Conservation (phyloP, 2,888 invertebrate species). For the Tricholauxania praeusta region DNA sequence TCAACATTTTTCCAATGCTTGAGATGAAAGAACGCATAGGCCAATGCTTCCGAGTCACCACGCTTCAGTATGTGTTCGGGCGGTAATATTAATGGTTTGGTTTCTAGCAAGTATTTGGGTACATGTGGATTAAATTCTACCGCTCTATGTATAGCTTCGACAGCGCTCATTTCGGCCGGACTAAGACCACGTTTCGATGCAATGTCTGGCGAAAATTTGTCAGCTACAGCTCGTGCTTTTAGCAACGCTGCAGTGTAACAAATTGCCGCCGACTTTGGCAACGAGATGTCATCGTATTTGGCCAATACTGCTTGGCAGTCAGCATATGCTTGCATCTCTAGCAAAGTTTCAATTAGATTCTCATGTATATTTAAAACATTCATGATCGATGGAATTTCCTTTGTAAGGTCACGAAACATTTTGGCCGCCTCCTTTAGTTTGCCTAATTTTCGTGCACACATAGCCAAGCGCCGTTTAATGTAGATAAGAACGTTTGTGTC, state of each 20-base stretch:
- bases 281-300: constrained; percentile 91
- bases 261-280: constrained; percentile 94
- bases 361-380: constrained; percentile 94
- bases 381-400: constrained; percentile 96
- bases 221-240: constrained; percentile 90
- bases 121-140: constrained; percentile 99
- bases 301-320: constrained; percentile 95
- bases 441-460: constrained; percentile 96
- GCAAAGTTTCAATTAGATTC: constrained; percentile 93
- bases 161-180: constrained; percentile 90
- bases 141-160: constrained; percentile 94
- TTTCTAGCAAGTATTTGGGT: constrained; percentile 95
- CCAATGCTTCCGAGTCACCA: constrained; percentile 96
- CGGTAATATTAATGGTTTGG: constrained; percentile 93
- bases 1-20: constrained; percentile 97
- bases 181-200: constrained; percentile 86
- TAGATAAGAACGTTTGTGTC: constrained; percentile 96
- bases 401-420: constrained; percentile 95
- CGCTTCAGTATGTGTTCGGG: constrained; percentile 97
- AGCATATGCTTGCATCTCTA: constrained; percentile 96
- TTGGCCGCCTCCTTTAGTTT: constrained; percentile 95
- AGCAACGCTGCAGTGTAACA: constrained; percentile 95
- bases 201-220: constrained; percentile 88
- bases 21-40: constrained; percentile 96
- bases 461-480: constrained; percentile 92